These are phyloP conservation scores for Cariama cristata DNA, from an alignment of 2,113 vertebrate species.

Conservation along the genomic window DNA sequence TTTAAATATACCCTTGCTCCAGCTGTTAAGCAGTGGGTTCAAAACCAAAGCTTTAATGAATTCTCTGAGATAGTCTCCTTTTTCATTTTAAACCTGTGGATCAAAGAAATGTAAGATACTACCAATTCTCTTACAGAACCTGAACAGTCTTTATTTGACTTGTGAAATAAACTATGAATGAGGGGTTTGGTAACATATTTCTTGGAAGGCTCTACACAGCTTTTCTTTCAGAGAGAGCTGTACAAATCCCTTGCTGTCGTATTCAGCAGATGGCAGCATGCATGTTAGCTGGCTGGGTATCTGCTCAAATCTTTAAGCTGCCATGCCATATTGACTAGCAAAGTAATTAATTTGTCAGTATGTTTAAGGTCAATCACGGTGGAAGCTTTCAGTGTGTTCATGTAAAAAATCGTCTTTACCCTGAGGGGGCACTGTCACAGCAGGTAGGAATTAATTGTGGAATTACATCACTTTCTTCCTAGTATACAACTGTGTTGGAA, in stretches of 20 bases:
- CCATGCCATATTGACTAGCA: not conserved
- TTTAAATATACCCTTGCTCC: not conserved
- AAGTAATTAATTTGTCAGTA: constrained; percentile 43
- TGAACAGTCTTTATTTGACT: not conserved
- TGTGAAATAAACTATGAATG: not conserved
- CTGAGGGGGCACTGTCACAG: not conserved
- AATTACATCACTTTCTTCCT: not conserved
- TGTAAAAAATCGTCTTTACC: not conserved
- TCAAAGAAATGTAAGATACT: not conserved
- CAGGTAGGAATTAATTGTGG: constrained; percentile 25
- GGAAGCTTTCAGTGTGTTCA: constrained; percentile 8
- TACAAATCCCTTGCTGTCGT: not conserved
- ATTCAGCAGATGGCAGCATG: constrained; percentile 50
- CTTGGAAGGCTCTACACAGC: not conserved
- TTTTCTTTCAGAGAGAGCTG: not conserved
- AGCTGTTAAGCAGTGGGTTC: not conserved
- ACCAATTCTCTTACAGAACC: not conserved
- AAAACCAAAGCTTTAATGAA: not conserved
- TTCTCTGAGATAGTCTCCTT: not conserved
- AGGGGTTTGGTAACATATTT: not conserved
- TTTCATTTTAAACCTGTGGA: not conserved
- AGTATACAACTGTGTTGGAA: not conserved
- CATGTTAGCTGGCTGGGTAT: not conserved
- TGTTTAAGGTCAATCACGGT: constrained; percentile 42
- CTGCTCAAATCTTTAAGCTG: not conserved